A percentile compares a stretch with the other conserved stretches of the same genome.
These are phyloP conservation scores for Trichomycterus rosablanca DNA, from an alignment of 2,113 vertebrate genomes.

Conservation along the genomic window DNA sequence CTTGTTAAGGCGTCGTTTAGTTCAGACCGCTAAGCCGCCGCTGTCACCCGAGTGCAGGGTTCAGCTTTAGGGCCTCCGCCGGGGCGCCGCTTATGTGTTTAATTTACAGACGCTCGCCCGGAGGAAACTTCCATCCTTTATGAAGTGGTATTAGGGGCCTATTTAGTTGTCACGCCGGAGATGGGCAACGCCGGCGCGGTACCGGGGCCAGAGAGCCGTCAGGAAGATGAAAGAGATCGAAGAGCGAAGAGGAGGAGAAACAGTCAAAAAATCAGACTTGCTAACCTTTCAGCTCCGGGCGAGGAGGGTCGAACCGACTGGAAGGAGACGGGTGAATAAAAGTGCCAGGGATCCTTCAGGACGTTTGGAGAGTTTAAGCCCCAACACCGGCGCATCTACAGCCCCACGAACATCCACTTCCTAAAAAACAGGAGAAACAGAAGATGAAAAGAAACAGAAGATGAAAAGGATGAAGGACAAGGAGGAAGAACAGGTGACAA, in stretches of 20 bases:
- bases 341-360: conserved; percentile 61
- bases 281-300: conserved; percentile 73
- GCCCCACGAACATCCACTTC: conserved; percentile 59
- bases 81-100: conserved; percentile 70
- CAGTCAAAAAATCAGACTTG: conserved; percentile 65
- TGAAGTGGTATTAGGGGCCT: conserved; percentile 73
- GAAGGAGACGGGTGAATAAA: conserved; percentile 54
- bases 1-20: conserved; percentile 66
- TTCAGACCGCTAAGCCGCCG: conserved; percentile 56
- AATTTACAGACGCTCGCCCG: conserved; percentile 70
- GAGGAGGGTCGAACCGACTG: conserved; percentile 51
- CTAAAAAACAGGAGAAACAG: conserved; percentile 45
- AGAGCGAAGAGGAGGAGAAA: conserved; percentile 43
- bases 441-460: conserved; percentile 7
- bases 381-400: conserved; percentile 56
- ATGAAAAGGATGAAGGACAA: conserved; percentile 5
- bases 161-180: conserved; percentile 72
- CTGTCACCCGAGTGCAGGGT: conserved; percentile 65
- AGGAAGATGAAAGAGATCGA: conserved; percentile 51
- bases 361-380: conserved; percentile 63
- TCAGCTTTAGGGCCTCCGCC: conserved; percentile 62
- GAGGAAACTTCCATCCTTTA: conserved; percentile 67
- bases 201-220: conserved; percentile 61
- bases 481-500: conserved; percentile 59
- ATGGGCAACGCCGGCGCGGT: conserved; percentile 58